phyloP scores from a whole-genome alignment of 1,140 invertebrate species.

The Akabosia matsudoensis region DNA sequence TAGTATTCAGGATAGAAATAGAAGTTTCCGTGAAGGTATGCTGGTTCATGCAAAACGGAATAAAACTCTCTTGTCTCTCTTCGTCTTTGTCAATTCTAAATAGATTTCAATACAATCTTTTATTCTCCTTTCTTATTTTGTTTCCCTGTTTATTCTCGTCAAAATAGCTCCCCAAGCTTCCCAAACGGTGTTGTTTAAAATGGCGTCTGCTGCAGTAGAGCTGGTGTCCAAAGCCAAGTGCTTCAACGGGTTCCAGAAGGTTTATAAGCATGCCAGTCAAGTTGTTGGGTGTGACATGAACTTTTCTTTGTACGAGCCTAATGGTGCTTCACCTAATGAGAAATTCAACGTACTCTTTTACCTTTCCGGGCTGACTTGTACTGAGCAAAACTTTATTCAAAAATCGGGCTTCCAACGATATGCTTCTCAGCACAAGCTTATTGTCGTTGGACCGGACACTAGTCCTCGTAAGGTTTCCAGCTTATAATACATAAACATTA shows the following conservation, averaged over 20 bases:
- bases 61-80: no score
- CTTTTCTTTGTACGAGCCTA: conserved; percentile 83
- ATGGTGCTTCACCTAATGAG: conserved; percentile 50
- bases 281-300: conserved; percentile 86
- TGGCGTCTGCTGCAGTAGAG: conserved; percentile 22
- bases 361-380: conserved; percentile 77
- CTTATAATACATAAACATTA: background rate
- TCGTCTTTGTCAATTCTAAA: no score
- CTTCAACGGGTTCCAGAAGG: conserved; percentile 80
- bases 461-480: conserved; percentile 36
- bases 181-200: background rate
- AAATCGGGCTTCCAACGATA: conserved; percentile 90
- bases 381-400: conserved; percentile 92
- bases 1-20: no score
- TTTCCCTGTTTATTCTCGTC: no score
- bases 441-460: conserved; percentile 63
- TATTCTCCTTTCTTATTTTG: no score
- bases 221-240: conserved; percentile 64
- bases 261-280: conserved; percentile 61
- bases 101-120: no score
- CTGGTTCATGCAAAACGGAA: no score
- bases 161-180: no score
- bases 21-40: no score
- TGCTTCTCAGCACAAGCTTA: conserved; percentile 75
- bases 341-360: conserved; percentile 85